Percentiles rank a stretch among this genome's conserved stretches.
Conservation (phyloP, 2,797 vertebrate species). For the Babyrousa celebensis region DNA sequence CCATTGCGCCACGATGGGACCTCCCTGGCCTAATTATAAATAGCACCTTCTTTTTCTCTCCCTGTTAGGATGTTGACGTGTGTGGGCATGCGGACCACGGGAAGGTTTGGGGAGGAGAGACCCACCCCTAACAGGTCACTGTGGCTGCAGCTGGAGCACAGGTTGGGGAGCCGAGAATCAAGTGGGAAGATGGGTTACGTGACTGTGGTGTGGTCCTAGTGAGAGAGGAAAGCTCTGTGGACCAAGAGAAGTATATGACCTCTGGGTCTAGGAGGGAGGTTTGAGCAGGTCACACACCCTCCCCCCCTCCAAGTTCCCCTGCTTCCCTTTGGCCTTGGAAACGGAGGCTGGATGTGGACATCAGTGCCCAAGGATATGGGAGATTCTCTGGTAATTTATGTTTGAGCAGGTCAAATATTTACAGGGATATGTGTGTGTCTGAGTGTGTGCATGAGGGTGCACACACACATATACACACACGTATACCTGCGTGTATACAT, state of each 20-base stretch:
- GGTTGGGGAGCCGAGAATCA: not conserved
- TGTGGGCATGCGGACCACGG: rapidly evolving
- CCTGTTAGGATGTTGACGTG: not conserved
- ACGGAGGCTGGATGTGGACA: not conserved
- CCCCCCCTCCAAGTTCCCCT: rapidly evolving
- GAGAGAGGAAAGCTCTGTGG: not conserved
- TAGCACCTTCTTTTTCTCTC: not conserved
- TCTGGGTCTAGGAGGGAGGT: not conserved
- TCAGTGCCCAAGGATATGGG: not conserved
- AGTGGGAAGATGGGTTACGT: rapidly evolving
- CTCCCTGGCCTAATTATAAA: not conserved
- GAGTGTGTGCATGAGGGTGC: not conserved
- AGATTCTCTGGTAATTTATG: not conserved
- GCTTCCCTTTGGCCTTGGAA: not conserved
- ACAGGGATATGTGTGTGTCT: not conserved
- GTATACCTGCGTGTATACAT: rapidly evolving
- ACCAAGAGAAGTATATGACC: too few species aligned
- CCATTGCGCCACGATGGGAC: too few species aligned
- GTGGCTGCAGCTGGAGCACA: not conserved
- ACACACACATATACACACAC: too few species aligned
- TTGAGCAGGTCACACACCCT: not conserved
- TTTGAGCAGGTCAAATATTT: slow-evolving; percentile 14
- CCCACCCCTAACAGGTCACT: not conserved
- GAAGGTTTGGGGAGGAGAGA: not conserved
- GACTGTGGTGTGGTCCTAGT: not conserved